phyloP scores from a whole-genome alignment of 2,797 vertebrate species.

The Sebastes ruberrimus region DNA sequence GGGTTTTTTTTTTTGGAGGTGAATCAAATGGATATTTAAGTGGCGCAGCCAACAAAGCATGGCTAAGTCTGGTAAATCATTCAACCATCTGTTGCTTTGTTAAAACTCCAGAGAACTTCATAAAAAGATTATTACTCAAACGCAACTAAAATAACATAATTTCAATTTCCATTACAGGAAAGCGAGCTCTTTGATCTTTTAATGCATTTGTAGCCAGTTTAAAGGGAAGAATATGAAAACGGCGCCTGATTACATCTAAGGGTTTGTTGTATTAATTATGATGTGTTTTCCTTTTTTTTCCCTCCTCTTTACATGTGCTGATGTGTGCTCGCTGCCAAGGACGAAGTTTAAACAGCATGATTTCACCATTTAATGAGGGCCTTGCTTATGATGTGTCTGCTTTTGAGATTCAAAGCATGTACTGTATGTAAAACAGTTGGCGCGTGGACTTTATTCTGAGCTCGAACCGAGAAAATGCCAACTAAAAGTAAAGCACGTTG shows the following conservation, averaged over 20 bases:
- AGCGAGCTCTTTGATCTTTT: slow-evolving; percentile 64
- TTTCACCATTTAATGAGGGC: slow-evolving; percentile 79
- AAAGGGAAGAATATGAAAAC: slow-evolving; percentile 68
- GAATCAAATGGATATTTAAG: slow-evolving; percentile 57
- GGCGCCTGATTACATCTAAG: slow-evolving; percentile 72
- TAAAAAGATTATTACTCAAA: slow-evolving; percentile 68
- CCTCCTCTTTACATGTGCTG: slow-evolving; percentile 67
- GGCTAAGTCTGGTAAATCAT: slow-evolving; percentile 60
- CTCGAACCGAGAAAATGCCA: slow-evolving; percentile 62
- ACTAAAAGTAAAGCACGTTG: slow-evolving; percentile 62
- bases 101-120: slow-evolving; percentile 68
- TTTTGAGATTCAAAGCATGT: slow-evolving; percentile 76
- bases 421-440: slow-evolving; percentile 80
- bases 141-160: slow-evolving; percentile 64
- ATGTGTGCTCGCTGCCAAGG: slow-evolving; percentile 75
- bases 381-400: slow-evolving; percentile 76
- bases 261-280: slow-evolving; percentile 80
- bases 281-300: slow-evolving; percentile 48
- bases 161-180: slow-evolving; percentile 67
- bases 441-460: slow-evolving; percentile 57
- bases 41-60: slow-evolving; percentile 39
- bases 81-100: slow-evolving; percentile 75
- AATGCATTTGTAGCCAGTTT: slow-evolving; percentile 66
- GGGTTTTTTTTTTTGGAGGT: slow-evolving; percentile 13
- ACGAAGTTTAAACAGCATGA: slow-evolving; percentile 81